Evolutionary conservation across 2,797 vertebrate species (phyloP).

Genomic region (Rhynchonycteris naso): DNA sequence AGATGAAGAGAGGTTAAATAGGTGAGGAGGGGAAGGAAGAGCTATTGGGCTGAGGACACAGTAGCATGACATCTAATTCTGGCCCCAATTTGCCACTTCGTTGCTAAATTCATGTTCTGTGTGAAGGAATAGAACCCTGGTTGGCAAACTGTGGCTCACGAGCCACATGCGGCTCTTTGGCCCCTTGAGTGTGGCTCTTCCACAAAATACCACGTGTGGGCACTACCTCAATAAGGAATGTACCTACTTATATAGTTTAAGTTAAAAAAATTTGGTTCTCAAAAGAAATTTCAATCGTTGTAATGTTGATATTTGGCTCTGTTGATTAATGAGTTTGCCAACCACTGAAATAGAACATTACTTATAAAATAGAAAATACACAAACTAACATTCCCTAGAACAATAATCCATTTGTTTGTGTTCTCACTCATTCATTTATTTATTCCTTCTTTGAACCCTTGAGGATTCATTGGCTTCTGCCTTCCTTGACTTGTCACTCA

Average conservation of each 20-base stretch:
- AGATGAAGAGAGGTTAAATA: neutral
- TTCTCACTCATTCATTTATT: neutral
- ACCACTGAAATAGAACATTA: neutral
- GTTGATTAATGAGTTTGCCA: no score
- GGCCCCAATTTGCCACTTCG: neutral
- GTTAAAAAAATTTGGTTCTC: no score
- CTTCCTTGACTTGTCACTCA: neutral
- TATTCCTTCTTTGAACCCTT: neutral
- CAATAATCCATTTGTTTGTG: neutral
- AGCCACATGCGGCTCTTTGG: no score
- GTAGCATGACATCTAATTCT: neutral
- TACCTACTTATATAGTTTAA: no score
- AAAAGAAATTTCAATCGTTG: no score
- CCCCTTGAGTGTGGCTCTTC: no score
- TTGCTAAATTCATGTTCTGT: constrained; percentile 12
- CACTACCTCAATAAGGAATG: no score
- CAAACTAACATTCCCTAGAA: neutral
- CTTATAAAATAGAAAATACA: neutral
- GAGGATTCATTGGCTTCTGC: neutral
- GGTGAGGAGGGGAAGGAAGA: neutral
- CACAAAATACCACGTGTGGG: no score
- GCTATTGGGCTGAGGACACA: neutral
- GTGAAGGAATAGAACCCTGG: neutral
- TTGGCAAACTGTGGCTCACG: no score
- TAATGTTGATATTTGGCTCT: no score